These are phyloP conservation scores for Pocillopora damicornis DNA, from an alignment of 64 coral and sea anemone species.

Conservation along the genomic window DNA sequence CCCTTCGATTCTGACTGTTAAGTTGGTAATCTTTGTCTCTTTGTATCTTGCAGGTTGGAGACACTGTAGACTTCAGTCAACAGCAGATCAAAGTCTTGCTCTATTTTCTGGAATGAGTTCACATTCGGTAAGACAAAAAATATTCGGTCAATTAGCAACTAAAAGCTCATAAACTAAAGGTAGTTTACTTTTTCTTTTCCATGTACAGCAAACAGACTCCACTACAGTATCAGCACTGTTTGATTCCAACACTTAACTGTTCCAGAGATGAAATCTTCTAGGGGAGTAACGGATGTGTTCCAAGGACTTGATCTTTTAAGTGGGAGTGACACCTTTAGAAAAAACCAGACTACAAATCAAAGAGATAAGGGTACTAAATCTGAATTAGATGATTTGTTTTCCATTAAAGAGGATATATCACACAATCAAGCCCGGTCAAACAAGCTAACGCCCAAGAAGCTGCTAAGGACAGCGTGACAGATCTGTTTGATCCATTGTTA, in stretches of 20 bases:
- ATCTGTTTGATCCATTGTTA: conserved; percentile 30
- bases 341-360: neutral
- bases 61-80: neutral
- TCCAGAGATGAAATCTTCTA: neutral
- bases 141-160: neutral
- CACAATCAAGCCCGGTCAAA: neutral
- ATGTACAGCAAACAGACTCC: neutral
- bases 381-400: conserved; percentile 21
- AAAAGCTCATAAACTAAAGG: too few species aligned
- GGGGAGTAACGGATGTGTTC: neutral
- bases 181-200: neutral
- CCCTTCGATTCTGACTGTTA: neutral
- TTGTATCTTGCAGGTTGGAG: neutral
- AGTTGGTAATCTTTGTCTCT: neutral
- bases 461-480: neutral
- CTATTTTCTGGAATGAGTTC: conserved; percentile 42
- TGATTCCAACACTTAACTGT: neutral
- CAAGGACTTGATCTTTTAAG: neutral
- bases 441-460: neutral
- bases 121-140: conserved; percentile 7
- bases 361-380: neutral
- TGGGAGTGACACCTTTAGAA: neutral
- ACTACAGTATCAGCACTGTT: neutral
- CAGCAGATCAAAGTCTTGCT: neutral
- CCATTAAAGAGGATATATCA: neutral